Conservation (phyloP, 1,140 invertebrate genomes). For the Diabrotica undecimpunctata region DNA sequence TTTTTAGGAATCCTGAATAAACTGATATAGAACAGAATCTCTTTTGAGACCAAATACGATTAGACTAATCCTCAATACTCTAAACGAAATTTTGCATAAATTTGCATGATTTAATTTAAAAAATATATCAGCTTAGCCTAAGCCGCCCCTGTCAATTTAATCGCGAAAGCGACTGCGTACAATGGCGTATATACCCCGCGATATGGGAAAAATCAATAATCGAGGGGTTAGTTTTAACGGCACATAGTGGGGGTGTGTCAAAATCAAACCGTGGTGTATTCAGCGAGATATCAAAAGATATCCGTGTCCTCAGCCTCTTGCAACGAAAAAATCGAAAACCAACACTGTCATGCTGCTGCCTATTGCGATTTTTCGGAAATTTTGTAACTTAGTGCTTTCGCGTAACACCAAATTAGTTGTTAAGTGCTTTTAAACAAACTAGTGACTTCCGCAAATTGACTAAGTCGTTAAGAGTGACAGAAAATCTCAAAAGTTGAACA, state of each 20-base stretch:
- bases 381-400: background rate
- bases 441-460: background rate
- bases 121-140: background rate
- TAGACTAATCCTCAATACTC: too few relatives aligned
- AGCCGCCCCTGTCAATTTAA: background rate
- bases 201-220: slow-evolving; percentile 26
- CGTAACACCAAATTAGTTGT: background rate
- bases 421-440: background rate
- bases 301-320: background rate
- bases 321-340: slow-evolving; percentile 1
- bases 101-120: too few relatives aligned
- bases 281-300: background rate
- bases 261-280: slow-evolving; percentile 19
- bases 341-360: background rate
- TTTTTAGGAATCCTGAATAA: too few relatives aligned
- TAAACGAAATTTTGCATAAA: too few relatives aligned
- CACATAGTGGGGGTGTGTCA: slow-evolving; percentile 31
- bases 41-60: too few relatives aligned
- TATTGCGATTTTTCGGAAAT: background rate
- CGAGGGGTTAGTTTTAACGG: slow-evolving; percentile 8
- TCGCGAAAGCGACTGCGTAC: slow-evolving; percentile 28
- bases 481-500: background rate
- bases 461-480: background rate
- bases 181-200: background rate
- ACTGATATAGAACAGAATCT: too few relatives aligned